These are phyloP conservation scores for Spodoptera littoralis DNA, from an alignment of 2,888 invertebrate species.

Conservation along the genomic window DNA sequence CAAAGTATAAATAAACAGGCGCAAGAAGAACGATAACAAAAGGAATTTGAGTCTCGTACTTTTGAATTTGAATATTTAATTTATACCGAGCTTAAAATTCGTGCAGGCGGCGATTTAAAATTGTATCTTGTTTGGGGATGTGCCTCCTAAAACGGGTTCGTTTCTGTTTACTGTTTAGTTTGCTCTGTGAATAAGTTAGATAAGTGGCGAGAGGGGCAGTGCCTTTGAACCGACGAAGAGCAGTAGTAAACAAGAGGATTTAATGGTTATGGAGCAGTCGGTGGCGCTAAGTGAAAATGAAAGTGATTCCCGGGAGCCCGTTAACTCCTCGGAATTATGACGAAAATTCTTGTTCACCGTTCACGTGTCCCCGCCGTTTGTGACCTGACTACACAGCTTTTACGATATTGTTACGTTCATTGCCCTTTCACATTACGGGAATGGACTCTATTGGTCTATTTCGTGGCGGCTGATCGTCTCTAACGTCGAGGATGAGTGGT, in stretches of 20 bases:
- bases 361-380: constrained; percentile 65
- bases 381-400: constrained; percentile 62
- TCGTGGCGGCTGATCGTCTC: constrained; percentile 49
- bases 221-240: constrained; percentile 63
- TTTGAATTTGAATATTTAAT: constrained; percentile 72
- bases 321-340: constrained; percentile 76
- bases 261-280: constrained; percentile 81
- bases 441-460: constrained; percentile 59
- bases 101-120: constrained; percentile 65
- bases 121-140: constrained; percentile 63
- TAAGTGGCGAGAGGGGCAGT: constrained; percentile 64
- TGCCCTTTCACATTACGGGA: constrained; percentile 65
- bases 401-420: constrained; percentile 70
- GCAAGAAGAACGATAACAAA: constrained; percentile 58
- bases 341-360: constrained; percentile 70
- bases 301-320: constrained; percentile 78
- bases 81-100: constrained; percentile 61
- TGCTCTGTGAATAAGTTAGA: constrained; percentile 78
- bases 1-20: constrained; percentile 54
- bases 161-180: constrained; percentile 75
- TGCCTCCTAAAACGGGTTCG: constrained; percentile 58
- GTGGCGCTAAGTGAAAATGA: constrained; percentile 83
- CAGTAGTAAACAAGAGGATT: constrained; percentile 79
- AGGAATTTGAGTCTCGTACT: constrained; percentile 61
- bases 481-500: constrained; percentile 49